Percentiles rank a stretch among this genome's conserved stretches.
These are phyloP conservation scores for Cyrtorhinus lividipennis DNA, from an alignment of 1,140 invertebrate species.

Conservation along the genomic window DNA sequence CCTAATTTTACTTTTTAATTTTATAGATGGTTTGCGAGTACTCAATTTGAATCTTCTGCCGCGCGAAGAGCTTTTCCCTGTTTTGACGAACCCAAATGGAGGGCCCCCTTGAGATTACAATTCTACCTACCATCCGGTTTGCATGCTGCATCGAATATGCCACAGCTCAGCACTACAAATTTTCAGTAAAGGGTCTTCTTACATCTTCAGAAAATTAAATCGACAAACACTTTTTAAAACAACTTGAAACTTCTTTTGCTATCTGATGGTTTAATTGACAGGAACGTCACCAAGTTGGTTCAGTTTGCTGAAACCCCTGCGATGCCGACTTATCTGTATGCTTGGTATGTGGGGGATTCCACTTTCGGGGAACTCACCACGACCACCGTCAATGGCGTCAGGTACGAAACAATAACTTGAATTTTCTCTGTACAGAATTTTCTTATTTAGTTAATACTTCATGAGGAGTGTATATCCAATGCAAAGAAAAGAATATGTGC, in stretches of 20 bases:
- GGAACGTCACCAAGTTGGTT: neutral
- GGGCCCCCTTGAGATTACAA: slow-evolving; percentile 35
- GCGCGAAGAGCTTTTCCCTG: slow-evolving; percentile 83
- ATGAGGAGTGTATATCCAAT: too few relatives aligned
- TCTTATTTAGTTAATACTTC: too few relatives aligned
- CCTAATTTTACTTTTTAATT: neutral
- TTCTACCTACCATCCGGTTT: slow-evolving; percentile 18
- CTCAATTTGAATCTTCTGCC: slow-evolving; percentile 73
- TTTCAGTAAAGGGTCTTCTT: neutral
- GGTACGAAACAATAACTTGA: too few relatives aligned
- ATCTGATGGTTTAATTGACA: neutral
- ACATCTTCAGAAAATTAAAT: too few relatives aligned
- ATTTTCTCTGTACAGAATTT: too few relatives aligned
- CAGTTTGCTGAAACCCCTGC: slow-evolving; percentile 24
- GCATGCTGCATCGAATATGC: slow-evolving; percentile 24
- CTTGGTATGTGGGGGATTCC: slow-evolving; percentile 15
- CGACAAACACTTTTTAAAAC: neutral
- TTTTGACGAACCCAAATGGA: slow-evolving; percentile 75
- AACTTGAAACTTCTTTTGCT: neutral
- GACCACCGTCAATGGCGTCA: neutral
- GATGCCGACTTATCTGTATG: slow-evolving; percentile 26
- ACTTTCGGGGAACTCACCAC: neutral
- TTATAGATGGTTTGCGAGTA: slow-evolving; percentile 57
- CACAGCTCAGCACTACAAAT: neutral
- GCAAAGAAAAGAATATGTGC: too few relatives aligned